phyloP scores from a whole-genome alignment of 2,797 vertebrate species.

The Vireo griseus region DNA sequence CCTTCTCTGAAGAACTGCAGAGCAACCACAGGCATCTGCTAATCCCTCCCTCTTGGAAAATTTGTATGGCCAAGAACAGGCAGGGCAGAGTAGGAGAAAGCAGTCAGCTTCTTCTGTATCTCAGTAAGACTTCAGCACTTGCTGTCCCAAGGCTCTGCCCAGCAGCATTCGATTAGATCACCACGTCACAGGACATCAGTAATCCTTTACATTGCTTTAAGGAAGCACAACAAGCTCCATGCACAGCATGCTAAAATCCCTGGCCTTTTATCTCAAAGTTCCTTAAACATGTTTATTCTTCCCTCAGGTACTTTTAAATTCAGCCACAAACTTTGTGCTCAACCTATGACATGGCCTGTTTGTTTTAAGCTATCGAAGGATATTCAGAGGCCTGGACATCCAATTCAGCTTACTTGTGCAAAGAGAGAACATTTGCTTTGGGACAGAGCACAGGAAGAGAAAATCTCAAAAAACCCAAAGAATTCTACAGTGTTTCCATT shows the following conservation, averaged over 20 bases:
- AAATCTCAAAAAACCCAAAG: neutral
- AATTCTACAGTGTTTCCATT: neutral
- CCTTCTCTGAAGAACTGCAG: neutral
- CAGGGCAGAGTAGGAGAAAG: neutral
- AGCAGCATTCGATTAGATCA: neutral
- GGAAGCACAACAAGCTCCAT: neutral
- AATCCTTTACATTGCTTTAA: neutral
- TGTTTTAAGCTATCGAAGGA: neutral
- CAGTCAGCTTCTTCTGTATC: neutral
- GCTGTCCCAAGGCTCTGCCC: neutral
- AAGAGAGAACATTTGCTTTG: neutral
- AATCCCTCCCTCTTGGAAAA: neutral
- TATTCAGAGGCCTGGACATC: neutral
- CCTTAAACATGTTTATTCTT: neutral
- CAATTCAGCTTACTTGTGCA: neutral
- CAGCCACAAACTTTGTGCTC: neutral
- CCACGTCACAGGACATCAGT: neutral
- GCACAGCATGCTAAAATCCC: neutral
- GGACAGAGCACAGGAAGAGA: neutral
- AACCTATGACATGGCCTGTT: neutral
- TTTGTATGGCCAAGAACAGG: neutral
- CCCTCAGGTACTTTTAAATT: neutral
- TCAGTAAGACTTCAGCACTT: neutral
- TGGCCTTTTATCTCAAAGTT: neutral
- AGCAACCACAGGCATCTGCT: neutral